A percentile compares a stretch with the other conserved stretches of the same genome.
phyloP scores from a whole-genome alignment of 2,888 invertebrate species.

The Drosophila stalkeri region DNA sequence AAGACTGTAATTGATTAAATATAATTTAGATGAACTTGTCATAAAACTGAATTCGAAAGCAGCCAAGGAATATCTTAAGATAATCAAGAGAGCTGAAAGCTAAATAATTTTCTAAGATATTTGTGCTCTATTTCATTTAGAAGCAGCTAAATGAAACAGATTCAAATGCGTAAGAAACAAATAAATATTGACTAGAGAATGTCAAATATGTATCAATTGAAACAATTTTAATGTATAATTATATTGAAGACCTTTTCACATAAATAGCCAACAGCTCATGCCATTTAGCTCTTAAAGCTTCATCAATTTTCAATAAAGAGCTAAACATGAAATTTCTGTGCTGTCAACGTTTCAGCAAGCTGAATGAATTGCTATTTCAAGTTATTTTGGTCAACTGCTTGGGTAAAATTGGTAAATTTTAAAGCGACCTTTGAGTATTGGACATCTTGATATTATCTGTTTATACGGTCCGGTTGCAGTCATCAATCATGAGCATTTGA shows the following conservation, averaged over 20 bases:
- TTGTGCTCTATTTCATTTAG: neutral
- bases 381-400: neutral
- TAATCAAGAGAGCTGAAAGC: neutral
- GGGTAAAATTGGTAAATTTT: conserved; percentile 3
- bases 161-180: neutral
- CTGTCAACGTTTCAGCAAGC: neutral
- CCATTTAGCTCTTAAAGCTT: neutral
- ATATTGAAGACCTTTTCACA: no score
- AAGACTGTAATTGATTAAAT: neutral
- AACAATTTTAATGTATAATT: no score
- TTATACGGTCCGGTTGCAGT: conserved; percentile 35
- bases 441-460: conserved; percentile 12
- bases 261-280: neutral
- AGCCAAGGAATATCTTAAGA: neutral
- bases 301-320: neutral
- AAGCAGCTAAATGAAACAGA: neutral
- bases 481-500: conserved; percentile 75
- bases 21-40: neutral
- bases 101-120: neutral
- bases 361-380: conserved; percentile 36
- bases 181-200: neutral
- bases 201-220: no score
- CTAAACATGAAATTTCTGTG: neutral
- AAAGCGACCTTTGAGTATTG: conserved; percentile 17
- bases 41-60: neutral